Conservation (phyloP, 2,797 vertebrate genomes). For the Typhlichthys eigenmanni region DNA sequence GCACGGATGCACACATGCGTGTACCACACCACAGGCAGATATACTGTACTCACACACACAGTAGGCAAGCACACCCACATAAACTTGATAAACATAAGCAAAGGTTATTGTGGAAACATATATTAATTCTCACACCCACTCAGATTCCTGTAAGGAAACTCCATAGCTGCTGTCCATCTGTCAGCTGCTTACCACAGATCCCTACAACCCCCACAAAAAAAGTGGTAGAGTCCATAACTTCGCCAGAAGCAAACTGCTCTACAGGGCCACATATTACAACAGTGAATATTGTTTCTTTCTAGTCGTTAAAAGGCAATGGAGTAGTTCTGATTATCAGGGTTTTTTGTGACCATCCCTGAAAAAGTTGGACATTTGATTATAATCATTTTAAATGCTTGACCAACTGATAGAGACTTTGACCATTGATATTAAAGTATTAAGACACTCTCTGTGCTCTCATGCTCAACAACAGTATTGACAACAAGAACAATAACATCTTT, state of each 20-base stretch:
- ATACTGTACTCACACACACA: constrained; percentile 17
- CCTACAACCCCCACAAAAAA: constrained; percentile 4
- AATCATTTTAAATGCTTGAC: too few species aligned
- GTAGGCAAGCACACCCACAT: neutral
- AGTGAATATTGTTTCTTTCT: constrained; percentile 10
- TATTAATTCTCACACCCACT: constrained; percentile 69
- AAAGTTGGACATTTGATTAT: too few species aligned
- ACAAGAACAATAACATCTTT: too few species aligned
- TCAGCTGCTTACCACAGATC: constrained; percentile 56
- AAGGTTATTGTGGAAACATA: constrained; percentile 35
- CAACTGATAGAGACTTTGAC: too few species aligned
- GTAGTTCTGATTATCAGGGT: neutral
- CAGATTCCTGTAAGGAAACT: constrained; percentile 67
- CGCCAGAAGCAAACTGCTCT: constrained; percentile 41
- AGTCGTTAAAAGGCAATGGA: too few species aligned
- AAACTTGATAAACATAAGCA: constrained; percentile 1
- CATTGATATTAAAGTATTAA: too few species aligned
- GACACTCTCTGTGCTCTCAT: too few species aligned
- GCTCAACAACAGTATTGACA: neutral
- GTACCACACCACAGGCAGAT: constrained; percentile 4
- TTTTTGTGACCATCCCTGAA: too few species aligned
- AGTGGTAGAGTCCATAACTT: constrained; percentile 48
- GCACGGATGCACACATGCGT: neutral
- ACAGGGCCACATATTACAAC: constrained; percentile 13
- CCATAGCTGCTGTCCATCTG: constrained; percentile 50